Base-by-base conservation (phyloP, 2,888 invertebrate genomes). In the Salticus scenicus region DNA sequence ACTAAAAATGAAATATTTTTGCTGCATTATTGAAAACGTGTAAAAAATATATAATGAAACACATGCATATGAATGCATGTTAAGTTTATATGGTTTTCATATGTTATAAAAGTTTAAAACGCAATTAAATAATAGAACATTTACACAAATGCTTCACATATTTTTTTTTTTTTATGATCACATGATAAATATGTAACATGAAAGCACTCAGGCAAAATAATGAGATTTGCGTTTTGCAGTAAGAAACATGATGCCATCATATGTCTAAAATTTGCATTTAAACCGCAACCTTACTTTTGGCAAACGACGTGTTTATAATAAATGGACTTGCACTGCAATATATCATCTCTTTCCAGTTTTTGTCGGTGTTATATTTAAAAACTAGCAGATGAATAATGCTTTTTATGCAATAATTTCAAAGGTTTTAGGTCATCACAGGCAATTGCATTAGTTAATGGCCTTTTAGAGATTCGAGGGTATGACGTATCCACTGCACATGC, bases 401-500 rank as follows among this genome's bases (percentile, higher is more conserved):
- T 57, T 82, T 63, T 42, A 63, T 69, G 28, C 47, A 33, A 80
- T 80, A 33, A 47, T 17, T 17, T 5, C 2, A 64, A 28, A 1
- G 1, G 2, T 64, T 2, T 33, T 5, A 5, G 20, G 30, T 57
- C 66, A 66, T 66, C 66, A 66, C 30, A 30, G 17, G 17, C n/a
- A 31, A 31, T n/a, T 1, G 10, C 4, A 30, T 2, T 17, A 63
- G n/a, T 85, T 79, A 85, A 37, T 73, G 85, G 31, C 71, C 66
- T 76, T 75, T 75, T 30, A 86, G 63, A 1, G 86, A 81, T 57
- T 86, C 86, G 17, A 85, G 74, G 28, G 85, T 85, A 73, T 85
- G 79, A 33, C 79, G 78, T 57, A 85, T 86, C 86, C 86, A 86
- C 41, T 86, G 80, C 28, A 76, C 71, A 57, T 86, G 86, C 72